Conservation (phyloP, 2,113 vertebrate species). For the Kryptolebias marmoratus region DNA sequence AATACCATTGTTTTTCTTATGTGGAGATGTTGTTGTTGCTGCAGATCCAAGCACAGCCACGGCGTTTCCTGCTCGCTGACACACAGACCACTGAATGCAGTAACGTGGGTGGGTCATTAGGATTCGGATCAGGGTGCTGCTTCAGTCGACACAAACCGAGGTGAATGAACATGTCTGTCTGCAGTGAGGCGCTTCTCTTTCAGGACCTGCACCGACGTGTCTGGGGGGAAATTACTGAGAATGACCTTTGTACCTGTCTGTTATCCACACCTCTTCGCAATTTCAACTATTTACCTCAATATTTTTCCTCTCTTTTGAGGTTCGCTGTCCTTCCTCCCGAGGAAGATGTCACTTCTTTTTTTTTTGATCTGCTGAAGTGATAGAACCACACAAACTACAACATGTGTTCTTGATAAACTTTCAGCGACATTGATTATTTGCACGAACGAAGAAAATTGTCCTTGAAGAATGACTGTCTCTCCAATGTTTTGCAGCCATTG, state of each 20-base stretch:
- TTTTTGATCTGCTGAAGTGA: background rate
- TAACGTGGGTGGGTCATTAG: slow-evolving; percentile 70
- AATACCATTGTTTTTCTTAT: slow-evolving; percentile 25
- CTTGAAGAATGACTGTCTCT: slow-evolving; percentile 71
- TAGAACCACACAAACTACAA: slow-evolving; percentile 29
- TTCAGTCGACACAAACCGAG: slow-evolving; percentile 67
- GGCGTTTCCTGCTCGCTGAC: slow-evolving; percentile 51
- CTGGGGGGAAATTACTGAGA: slow-evolving; percentile 61
- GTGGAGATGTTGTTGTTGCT: slow-evolving; percentile 35
- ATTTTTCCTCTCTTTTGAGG: slow-evolving; percentile 8
- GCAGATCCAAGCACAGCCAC: slow-evolving; percentile 38
- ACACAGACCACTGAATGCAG: slow-evolving; percentile 52
- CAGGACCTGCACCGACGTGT: slow-evolving; percentile 50
- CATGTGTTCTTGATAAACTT: slow-evolving; percentile 62
- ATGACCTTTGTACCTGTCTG: slow-evolving; percentile 61
- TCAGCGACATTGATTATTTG: slow-evolving; percentile 69
- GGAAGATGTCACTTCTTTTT: slow-evolving; percentile 22
- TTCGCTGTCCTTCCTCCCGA: slow-evolving; percentile 15
- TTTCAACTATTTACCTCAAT: slow-evolving; percentile 51
- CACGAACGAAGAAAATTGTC: slow-evolving; percentile 60
- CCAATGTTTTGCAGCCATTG: slow-evolving; percentile 61
- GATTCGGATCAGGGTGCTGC: slow-evolving; percentile 73
- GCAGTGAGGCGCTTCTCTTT: slow-evolving; percentile 62
- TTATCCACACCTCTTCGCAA: slow-evolving; percentile 52
- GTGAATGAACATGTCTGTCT: slow-evolving; percentile 81